Percentiles rank a stretch among this genome's conserved stretches.
These are phyloP conservation scores for Ruditapes philippinarum DNA, from an alignment of 1,140 invertebrate genomes.

Conservation along the genomic window DNA sequence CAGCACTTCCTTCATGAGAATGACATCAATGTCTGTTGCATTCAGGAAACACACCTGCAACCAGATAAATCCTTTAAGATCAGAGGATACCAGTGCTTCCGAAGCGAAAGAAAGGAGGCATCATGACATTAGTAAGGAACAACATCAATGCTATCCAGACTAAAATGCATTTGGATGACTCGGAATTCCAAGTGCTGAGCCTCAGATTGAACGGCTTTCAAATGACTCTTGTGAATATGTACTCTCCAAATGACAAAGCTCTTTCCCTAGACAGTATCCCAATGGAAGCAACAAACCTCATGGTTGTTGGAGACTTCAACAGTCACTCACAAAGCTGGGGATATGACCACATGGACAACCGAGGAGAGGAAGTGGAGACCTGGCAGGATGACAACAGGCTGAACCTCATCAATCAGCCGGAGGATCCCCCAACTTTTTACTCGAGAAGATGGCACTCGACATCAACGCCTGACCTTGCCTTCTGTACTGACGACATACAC, in stretches of 20 bases:
- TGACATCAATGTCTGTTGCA: constrained; percentile 48
- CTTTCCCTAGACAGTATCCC: constrained; percentile 18
- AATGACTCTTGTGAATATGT: too few species aligned
- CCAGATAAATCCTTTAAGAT: constrained; percentile 20
- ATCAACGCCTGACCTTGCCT: constrained; percentile 61
- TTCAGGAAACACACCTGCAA: constrained; percentile 63
- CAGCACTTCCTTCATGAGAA: constrained; percentile 49
- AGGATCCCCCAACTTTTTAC: constrained; percentile 40
- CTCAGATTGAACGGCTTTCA: background rate
- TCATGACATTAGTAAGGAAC: constrained; percentile 34
- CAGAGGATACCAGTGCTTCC: constrained; percentile 58
- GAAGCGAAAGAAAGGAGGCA: constrained; percentile 60
- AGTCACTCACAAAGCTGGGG: constrained; percentile 73
- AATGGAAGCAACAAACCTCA: constrained; percentile 25
- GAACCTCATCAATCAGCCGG: constrained; percentile 1
- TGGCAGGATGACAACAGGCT: constrained; percentile 59
- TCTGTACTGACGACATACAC: constrained; percentile 57
- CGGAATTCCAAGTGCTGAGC: constrained; percentile 24
- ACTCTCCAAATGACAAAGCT: too few species aligned
- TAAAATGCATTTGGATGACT: constrained; percentile 34
- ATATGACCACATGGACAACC: constrained; percentile 62
- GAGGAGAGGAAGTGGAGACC: constrained; percentile 62
- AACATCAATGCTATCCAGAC: constrained; percentile 15
- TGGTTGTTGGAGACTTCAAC: constrained; percentile 68
- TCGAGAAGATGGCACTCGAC: constrained; percentile 62